Percentiles rank a stretch among this genome's conserved stretches.
Evolutionary conservation across 2,888 invertebrate species (phyloP).

Genomic region (Pyrrhosoma nymphula): DNA sequence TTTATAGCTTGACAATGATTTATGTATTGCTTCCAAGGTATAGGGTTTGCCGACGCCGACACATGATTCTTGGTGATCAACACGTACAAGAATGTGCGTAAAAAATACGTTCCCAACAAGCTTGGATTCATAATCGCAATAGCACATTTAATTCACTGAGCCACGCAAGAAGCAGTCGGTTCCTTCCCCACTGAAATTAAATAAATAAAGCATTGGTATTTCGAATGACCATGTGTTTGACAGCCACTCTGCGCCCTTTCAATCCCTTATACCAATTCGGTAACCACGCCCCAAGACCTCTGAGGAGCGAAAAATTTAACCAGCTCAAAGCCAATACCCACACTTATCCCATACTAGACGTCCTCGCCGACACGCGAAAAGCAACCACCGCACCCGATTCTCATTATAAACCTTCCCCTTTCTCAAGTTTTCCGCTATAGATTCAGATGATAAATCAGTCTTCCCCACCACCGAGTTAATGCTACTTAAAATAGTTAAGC

Average conservation of each 20-base stretch:
- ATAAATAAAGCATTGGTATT: background rate
- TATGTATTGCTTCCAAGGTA: no score
- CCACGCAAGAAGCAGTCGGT: background rate
- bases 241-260: background rate
- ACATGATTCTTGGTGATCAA: no score
- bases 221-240: conserved; percentile 1
- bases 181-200: background rate
- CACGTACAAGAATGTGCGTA: no score
- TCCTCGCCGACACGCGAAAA: background rate
- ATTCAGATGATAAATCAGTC: no score
- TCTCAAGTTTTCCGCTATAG: no score
- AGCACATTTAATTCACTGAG: background rate
- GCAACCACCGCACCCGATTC: background rate
- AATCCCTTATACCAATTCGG: background rate
- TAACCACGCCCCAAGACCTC: background rate
- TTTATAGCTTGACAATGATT: no score
- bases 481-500: no score
- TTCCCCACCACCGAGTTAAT: no score
- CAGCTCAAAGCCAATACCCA: background rate
- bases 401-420: background rate
- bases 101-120: no score
- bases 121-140: no score
- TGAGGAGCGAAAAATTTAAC: background rate
- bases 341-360: background rate
- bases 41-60: no score